Evolutionary conservation across 2,888 invertebrate species (phyloP).

Genomic region (Apeira syringaria): DNA sequence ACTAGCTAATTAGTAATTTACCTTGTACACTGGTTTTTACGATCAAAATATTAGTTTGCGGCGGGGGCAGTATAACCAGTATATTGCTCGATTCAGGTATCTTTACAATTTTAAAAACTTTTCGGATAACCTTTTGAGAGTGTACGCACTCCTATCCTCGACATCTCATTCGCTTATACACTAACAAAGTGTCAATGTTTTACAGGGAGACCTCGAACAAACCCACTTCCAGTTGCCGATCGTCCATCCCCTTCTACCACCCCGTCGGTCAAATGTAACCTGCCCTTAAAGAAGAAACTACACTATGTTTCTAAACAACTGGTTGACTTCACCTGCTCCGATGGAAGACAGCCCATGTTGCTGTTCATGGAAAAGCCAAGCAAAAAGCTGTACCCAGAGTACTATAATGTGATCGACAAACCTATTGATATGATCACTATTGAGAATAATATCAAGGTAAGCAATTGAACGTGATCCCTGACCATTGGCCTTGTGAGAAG

Average conservation of each 20-base stretch:
- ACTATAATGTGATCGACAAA: conserved; percentile 96
- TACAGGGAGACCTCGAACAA: conserved; percentile 71
- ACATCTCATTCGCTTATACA: no score
- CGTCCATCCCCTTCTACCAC: conserved; percentile 34
- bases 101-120: no score
- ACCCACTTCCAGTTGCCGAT: conserved; percentile 46
- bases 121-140: no score
- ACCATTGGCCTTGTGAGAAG: no score
- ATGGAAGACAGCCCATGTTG: conserved; percentile 93
- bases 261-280: conserved; percentile 64
- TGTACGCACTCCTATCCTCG: no score
- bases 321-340: conserved; percentile 79
- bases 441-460: conserved; percentile 93
- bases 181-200: no score
- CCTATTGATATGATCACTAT: conserved; percentile 98
- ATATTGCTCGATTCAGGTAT: no score
- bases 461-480: no score
- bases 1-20: no score
- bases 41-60: no score
- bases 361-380: conserved; percentile 99
- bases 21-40: no score
- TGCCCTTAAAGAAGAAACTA: conserved; percentile 91
- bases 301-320: conserved; percentile 88
- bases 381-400: conserved; percentile 96
- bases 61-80: no score